phyloP scores from a whole-genome alignment of 1,140 invertebrate species.

The Procambarus clarkii region DNA sequence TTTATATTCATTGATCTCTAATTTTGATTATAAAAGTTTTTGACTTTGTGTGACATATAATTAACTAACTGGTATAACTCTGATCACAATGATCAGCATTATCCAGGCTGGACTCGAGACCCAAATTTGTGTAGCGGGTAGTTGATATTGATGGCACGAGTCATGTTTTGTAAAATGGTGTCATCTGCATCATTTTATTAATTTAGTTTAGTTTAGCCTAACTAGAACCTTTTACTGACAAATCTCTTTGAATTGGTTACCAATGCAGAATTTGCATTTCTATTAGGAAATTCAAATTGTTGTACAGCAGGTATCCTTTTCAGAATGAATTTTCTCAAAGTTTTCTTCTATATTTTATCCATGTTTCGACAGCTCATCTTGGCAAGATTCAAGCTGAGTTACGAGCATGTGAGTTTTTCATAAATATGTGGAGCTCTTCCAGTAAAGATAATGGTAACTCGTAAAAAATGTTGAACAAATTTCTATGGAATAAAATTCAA shows the following conservation, averaged over 20 bases:
- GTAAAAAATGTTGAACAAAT: too few relatives aligned
- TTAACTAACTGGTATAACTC: too few relatives aligned
- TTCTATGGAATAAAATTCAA: too few relatives aligned
- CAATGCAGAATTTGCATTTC: background rate
- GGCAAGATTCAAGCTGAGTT: conserved; percentile 56
- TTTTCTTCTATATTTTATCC: background rate
- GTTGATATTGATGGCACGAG: background rate
- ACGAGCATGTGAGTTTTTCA: conserved; percentile 57
- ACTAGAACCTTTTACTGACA: background rate
- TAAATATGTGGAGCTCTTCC: conserved; percentile 10
- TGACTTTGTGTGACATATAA: too few relatives aligned
- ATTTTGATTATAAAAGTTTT: too few relatives aligned
- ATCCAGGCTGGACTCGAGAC: background rate
- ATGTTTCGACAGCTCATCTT: conserved; percentile 56
- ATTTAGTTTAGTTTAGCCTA: background rate
- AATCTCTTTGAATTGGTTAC: background rate
- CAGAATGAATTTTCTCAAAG: background rate
- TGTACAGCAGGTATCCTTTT: background rate
- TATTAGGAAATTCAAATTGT: background rate
- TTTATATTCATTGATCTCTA: background rate
- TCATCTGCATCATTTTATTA: background rate
- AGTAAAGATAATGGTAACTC: conserved; percentile 16
- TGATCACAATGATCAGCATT: background rate
- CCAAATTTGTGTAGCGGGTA: background rate
- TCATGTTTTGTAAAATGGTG: background rate